Evolutionary conservation across 2,888 invertebrate species (phyloP), one percentile per base, ranked within the genome.

Genomic region (Scrobipalpa atriplicella): DNA sequence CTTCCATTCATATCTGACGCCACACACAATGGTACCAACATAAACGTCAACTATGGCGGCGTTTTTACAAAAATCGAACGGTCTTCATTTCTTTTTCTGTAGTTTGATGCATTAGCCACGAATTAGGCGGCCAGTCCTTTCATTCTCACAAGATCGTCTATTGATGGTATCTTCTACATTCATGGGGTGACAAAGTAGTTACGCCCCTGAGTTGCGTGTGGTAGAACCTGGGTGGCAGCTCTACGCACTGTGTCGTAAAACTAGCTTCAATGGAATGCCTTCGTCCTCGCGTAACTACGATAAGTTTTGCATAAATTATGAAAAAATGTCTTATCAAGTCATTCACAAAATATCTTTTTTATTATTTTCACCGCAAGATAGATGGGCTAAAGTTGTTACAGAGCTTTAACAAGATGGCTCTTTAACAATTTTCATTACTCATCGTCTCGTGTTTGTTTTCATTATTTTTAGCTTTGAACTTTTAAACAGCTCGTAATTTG

Each of bases 91-190:
- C 84, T 81, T 78, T 73, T 77, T 78, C 78, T 78, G 73, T 77
- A 81, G 76, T 88, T 86, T 89, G 91, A 91, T 90, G 86, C 86
- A 92, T 91, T 89, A 86, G 89, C 86, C 78, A 86, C 85, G 91
- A 91, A 92, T 92, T 91, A 89, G 90, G 76, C 86, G 88, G 87
- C 79, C 82, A 79, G 80, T 81, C 76, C 81, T 88, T 87, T 86
- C 82, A 84, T 81, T 78, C 73, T 67, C 69, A 70, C 71, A 70
- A 73, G 75, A 77, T 84, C 72, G 76, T 72, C 79, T 75, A 84
- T 85, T 86, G 81, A 81, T 73, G 76, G 78, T 80, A 80, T 80
- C 79, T 83, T 74, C 67, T 74, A 75, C 78, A 86, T 90, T 90
- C 85, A 85, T 69, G 69, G 82, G 75, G 82, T 89, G 89, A 91